Conservation (phyloP, 2,888 invertebrate genomes). For the Euplagia quadripunctaria region DNA sequence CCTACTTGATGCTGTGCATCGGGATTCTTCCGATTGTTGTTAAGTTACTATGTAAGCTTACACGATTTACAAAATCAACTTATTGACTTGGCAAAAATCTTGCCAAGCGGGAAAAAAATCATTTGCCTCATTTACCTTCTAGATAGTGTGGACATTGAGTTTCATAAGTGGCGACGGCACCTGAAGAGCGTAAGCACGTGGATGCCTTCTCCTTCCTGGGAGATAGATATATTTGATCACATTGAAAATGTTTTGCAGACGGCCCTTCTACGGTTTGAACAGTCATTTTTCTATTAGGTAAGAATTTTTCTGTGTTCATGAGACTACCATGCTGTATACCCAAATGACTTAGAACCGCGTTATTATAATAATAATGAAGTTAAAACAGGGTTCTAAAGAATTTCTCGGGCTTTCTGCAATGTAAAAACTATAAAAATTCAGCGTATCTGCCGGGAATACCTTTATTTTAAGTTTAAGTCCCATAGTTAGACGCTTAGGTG, state of each 20-base stretch:
- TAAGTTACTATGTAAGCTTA: conserved; percentile 15
- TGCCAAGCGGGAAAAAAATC: not conserved
- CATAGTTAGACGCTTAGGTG: no score
- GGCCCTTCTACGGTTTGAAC: no score
- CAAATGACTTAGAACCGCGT: not conserved
- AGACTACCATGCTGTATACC: not conserved
- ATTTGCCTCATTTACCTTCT: not conserved
- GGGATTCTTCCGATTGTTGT: conserved; percentile 31
- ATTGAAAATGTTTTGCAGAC: not conserved
- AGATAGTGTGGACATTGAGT: not conserved
- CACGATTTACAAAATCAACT: not conserved
- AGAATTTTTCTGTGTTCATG: not conserved
- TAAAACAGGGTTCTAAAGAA: not conserved
- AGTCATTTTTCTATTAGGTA: not conserved
- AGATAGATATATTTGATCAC: not conserved
- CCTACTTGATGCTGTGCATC: conserved; percentile 61
- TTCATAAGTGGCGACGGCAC: not conserved
- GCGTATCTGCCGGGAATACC: no score
- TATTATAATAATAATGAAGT: not conserved
- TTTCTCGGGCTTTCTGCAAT: no score
- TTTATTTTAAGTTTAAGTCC: no score
- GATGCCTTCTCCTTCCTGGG: no score
- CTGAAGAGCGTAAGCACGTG: not conserved
- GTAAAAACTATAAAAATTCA: no score
- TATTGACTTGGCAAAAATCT: not conserved